Evolutionary conservation across 2,797 vertebrate genomes (phyloP), one percentile per base, ranked within the genome.

Genomic region (Sebastiscus albofasciatus): DNA sequence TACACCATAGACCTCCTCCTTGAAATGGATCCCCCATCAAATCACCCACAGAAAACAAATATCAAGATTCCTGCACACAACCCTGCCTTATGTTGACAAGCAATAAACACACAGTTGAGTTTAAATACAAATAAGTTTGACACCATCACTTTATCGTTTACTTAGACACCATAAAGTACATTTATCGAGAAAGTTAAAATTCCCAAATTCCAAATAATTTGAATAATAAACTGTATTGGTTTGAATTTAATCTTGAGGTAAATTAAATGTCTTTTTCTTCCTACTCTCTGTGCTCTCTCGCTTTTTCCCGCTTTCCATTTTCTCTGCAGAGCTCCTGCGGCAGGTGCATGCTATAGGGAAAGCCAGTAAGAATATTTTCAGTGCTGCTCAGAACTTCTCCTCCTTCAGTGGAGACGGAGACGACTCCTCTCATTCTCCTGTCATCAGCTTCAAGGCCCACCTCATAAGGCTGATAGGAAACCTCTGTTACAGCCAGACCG

Each of bases 401-500:
- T 90, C 90, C 6, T 91, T 95, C 2, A 80, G 87, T 12, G 92
- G 93, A 59, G 92, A 88, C 2, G 89, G 20, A 56, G 91, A 86
- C 26, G 24, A 94, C 54, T 88, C 91, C 29, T 90, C 88, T 4
- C 65, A 90, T 12, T 95, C 94, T 11, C 95, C 97, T 18, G 95
- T 95, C 0, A 81, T 97, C 84, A 97, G 96, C 70, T 98, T 99
- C 79, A 99, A 99, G 93, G 97, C 98, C 49, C 98, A 99, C 79
- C 97, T 99, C 79, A 96, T 99, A 80, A 96, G 98, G 33, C 95
- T 99, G 68, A 97, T 99, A 65, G 98, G 98, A 85, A 99, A 99
- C 90, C 90, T 99, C 66, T 98, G 98, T 88, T 97, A 99, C 79
- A 90, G 88, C 89, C 95, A 98, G 46, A 89, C 93, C 68, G 87